Base-by-base conservation (phyloP, 2,797 vertebrate species). In the Cirrhinus molitorella region DNA sequence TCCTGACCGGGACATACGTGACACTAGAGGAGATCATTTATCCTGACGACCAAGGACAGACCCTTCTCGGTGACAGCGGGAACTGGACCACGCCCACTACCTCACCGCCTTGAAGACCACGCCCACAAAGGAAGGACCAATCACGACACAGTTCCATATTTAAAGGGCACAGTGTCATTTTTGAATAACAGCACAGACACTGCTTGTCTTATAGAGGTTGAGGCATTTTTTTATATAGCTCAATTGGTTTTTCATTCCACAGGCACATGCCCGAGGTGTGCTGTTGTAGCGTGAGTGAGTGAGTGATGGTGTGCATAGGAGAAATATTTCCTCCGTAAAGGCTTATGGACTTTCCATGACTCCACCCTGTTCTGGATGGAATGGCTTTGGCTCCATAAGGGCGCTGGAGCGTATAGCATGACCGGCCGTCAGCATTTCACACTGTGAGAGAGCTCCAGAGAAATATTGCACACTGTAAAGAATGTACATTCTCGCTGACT, bases 1-100 rank as follows among this genome's bases (percentile, higher is more conserved):
- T 97, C 90, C 83, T 97, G 75, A 89, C 96, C 0, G 96, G 96
- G 17, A 96, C 95, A 0, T 97, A 97, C 0, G 95, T 96, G 73
- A 96, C 95, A 0, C 86, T 97, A 83, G 94, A 94, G 83, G 96
- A 97, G 93, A 95, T 97, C 0, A 78, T 97, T 80, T 95, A 92
- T 88, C 94, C 96, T 4, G 79, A 88, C 75, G 57, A 57, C 5
- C 86, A 78, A 83, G 66, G 89, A 34, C 94, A 92, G 85, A 83
- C 87, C 83, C 92, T 91, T 21, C 82, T 89, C 59, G 51, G 11
- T 79, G 78, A 81, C 2, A 28, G 65, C 16, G 70, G 34, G 25
- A 83, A 76, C 80, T 68, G 71, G 80, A 83, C 79, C 87, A 83
- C 85, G 55, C 73, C 85, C 68, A 72, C 66, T 83, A 75, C 83